These are phyloP conservation scores for Colletes gigas DNA, from an alignment of 1,140 invertebrate genomes.

Conservation along the genomic window DNA sequence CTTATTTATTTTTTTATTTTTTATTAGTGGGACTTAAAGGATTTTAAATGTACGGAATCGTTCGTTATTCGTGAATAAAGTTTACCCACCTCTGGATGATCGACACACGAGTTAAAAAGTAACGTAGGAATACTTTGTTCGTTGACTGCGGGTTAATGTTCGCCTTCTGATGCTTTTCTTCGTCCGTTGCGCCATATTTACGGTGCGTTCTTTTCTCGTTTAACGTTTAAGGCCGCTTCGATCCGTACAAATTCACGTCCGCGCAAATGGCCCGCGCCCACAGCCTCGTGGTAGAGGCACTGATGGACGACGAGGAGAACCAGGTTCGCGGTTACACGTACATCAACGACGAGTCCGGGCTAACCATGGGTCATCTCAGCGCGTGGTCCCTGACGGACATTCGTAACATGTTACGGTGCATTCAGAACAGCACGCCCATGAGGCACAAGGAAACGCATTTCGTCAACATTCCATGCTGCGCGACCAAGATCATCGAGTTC, in stretches of 20 bases:
- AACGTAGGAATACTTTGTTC: no score
- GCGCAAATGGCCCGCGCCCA: slow-evolving; percentile 89
- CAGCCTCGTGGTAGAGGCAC: slow-evolving; percentile 87
- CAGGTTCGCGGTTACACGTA: slow-evolving; percentile 90
- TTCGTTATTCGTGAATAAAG: no score
- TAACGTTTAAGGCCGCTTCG: slow-evolving; percentile 83
- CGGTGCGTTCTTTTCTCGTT: background rate
- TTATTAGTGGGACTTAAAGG: no score
- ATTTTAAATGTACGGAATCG: no score
- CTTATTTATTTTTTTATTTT: no score
- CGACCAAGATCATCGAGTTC: slow-evolving; percentile 90
- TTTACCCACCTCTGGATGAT: no score
- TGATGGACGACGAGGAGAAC: slow-evolving; percentile 91
- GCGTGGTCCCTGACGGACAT: slow-evolving; percentile 91
- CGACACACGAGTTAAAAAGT: no score
- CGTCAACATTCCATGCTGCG: slow-evolving; percentile 89
- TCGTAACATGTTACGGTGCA: slow-evolving; percentile 88
- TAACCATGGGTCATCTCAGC: slow-evolving; percentile 90
- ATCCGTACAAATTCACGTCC: slow-evolving; percentile 88
- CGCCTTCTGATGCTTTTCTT: background rate
- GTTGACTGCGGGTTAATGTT: no score
- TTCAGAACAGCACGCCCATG: slow-evolving; percentile 93
- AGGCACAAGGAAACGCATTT: slow-evolving; percentile 92
- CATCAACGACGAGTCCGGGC: slow-evolving; percentile 91
- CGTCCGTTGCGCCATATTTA: background rate